Evolutionary conservation across 2,113 vertebrate genomes (phyloP), one percentile per base, ranked within the genome.

Genomic region (Merops nubicus): DNA sequence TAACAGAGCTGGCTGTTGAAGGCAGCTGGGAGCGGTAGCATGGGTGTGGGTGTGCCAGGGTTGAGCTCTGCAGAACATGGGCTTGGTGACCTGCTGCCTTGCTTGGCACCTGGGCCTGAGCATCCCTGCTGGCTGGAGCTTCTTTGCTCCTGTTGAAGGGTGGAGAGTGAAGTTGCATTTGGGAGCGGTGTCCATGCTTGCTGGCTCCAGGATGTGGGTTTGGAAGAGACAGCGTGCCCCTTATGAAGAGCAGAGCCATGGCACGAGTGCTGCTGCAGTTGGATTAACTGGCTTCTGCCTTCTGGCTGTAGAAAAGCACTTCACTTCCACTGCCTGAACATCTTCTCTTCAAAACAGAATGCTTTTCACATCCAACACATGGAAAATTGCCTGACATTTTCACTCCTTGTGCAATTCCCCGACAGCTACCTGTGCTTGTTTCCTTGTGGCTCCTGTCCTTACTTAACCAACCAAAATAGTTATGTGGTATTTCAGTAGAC

Each of bases 201-300:
- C 33, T 22, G 8, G 8, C 38, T 29, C 11, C 0, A 0, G 34
- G 19, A 1, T 0, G 5, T 1, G 2, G 40, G 60, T 34, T 38
- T 51, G 79, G 28, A 33, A 68, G 51, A 42, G 75, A 22, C 70
- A 70, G n/a, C 2, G 1, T 81, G 77, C 33, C 60, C 64, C 72
- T 62, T 50, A 47, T 40, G 68, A 80, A 2, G 53, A 6, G 70
- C 60, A 38, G 25, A 23, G 12, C 1, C 0, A 0, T 42, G 75
- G 42, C 48, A 12, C 29, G 3, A 0, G 3, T 47, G 68, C 73
- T 47, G 54, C 80, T 84, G 87, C 42, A 45, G n/a, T 33, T 36
- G 67, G 19, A 16, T 14, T 6, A 68, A 16, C 19, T 20, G 43
- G 1, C 4, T 45, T 10, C 42, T 38, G 22, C 18, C 33, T 78